These are phyloP conservation scores for Caradrina kadenii DNA, from an alignment of 2,888 invertebrate species.

Conservation along the genomic window DNA sequence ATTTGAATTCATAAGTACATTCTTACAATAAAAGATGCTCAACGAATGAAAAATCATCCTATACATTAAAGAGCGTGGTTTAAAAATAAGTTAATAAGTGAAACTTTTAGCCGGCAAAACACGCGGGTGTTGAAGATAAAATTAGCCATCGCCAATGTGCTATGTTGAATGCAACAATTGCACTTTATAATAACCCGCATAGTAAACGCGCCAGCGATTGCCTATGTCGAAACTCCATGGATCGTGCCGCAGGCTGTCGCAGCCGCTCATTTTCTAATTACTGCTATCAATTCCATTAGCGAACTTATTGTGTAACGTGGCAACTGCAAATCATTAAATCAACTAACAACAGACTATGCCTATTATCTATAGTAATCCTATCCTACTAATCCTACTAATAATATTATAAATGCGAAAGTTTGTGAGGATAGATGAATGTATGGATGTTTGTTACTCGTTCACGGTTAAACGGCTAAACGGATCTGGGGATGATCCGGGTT, in stretches of 20 bases:
- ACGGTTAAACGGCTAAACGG: too few relatives aligned
- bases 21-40: too few relatives aligned
- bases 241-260: conserved; percentile 70
- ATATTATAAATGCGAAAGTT: too few relatives aligned
- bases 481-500: too few relatives aligned
- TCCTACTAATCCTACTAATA: too few relatives aligned
- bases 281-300: conserved; percentile 79
- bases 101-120: conserved; percentile 45
- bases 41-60: too few relatives aligned
- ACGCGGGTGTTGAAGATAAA: conserved; percentile 65
- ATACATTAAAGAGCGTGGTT: conserved; percentile 15
- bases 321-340: conserved; percentile 66
- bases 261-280: conserved; percentile 83
- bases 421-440: too few relatives aligned
- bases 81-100: conserved; percentile 47
- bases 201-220: conserved; percentile 78
- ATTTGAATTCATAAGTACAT: too few relatives aligned
- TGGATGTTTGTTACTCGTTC: too few relatives aligned
- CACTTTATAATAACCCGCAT: conserved; percentile 88
- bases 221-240: conserved; percentile 75
- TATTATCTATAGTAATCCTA: conserved; percentile 27
- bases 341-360: conserved; percentile 49
- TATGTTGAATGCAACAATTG: conserved; percentile 78
- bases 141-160: conserved; percentile 71
- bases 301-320: conserved; percentile 73